phyloP scores from a whole-genome alignment of 2,888 invertebrate species.

The Troilus luridus region DNA sequence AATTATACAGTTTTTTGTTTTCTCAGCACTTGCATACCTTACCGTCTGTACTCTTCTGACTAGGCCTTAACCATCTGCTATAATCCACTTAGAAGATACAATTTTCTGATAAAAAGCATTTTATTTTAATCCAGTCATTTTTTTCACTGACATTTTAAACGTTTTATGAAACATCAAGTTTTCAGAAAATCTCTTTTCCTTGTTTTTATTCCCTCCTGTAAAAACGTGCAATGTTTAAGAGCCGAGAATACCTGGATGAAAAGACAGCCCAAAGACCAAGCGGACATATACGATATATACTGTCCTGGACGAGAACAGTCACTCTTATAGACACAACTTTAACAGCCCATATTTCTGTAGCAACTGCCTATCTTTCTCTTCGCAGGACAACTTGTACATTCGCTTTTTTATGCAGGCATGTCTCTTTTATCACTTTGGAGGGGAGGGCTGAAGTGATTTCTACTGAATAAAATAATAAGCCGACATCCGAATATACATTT shows the following conservation, averaged over 20 bases:
- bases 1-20: too few species aligned
- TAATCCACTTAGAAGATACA: too few species aligned
- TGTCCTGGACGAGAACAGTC: neutral
- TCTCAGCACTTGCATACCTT: too few species aligned
- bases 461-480: neutral
- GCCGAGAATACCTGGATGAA: neutral
- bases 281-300: neutral
- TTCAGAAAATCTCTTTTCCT: too few species aligned
- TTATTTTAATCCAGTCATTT: too few species aligned
- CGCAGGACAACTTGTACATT: neutral
- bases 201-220: too few species aligned
- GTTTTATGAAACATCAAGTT: too few species aligned
- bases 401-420: neutral
- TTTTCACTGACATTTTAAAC: too few species aligned
- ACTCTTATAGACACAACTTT: neutral
- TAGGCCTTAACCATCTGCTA: too few species aligned
- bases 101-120: too few species aligned
- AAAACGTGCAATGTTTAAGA: neutral
- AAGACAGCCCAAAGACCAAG: neutral
- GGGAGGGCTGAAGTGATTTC: neutral
- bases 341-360: conserved; percentile 5
- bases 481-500: neutral
- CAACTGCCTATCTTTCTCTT: neutral
- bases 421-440: neutral
- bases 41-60: too few species aligned